Base-by-base conservation (phyloP, 2,797 vertebrate genomes). In the Sebastes hopkinsi region DNA sequence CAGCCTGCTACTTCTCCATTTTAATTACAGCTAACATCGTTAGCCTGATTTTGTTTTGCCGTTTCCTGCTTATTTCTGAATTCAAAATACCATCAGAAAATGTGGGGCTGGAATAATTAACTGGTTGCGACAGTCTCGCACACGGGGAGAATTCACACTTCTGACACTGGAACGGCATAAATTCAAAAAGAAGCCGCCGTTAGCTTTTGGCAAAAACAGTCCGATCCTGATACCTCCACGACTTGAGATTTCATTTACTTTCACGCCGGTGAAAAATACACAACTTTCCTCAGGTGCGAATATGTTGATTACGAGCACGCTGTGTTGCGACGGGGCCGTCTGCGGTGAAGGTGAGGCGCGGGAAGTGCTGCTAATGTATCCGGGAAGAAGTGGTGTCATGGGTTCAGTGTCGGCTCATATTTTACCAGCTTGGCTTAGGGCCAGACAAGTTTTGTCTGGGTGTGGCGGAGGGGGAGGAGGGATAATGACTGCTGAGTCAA, bases 21-120 rank as follows among this genome's bases (percentile, higher is more conserved):
- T 90, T 92, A 92, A 93, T 93, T 91, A 92, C 86, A 91, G 85
- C 90, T 89, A 92, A 87, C 87, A 75, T 89, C 60, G 83, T 92
- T 92, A 91, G 87, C 89, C 80, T 80, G 79, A 83, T 84, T 89
- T 66, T 83, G 73, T 87, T 90, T 86, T 79, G 84, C 80, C 29
- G 34, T 84, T 82, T 82, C 76, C 76, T 78, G 52, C 75, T 76
- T 71, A 67, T 85, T 81, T 86, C 55, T 54, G 42, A 84, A 86
- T 83, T 73, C 77, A 77, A 80, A 83, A 79, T 79, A 58, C 38
- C 23, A 67, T 69, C 73, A 73, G 34, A 81, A 83, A 84, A 82
- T 67, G 67, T 71, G 84, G 77, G 56, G 67, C 75, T 77, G 78
- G 58, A 83, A 84, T 90, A 90, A 91, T 91, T 86, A 87, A 75